Evolutionary conservation across 2,797 vertebrate genomes (phyloP), one percentile per base, ranked within the genome.

Genomic region (Sebastes miniatus): DNA sequence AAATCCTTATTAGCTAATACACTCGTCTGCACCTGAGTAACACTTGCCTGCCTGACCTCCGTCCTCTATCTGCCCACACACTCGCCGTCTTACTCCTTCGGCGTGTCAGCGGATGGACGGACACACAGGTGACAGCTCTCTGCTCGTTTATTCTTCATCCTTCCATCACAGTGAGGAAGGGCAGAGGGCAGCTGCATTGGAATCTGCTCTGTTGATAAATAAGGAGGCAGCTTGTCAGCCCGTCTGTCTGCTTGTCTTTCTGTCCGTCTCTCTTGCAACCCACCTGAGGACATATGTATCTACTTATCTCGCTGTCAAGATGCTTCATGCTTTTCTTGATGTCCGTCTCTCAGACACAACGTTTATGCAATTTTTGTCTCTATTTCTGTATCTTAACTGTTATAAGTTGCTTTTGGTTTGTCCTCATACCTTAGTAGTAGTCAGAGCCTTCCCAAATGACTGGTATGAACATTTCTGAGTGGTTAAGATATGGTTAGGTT

Each of bases 141-240:
- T 50, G 54, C 80, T 83, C 61, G 11, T 83, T 90, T 85, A 87
- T 89, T 84, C 56, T 80, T 67, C 83, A 69, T 80, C 77, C 73
- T 69, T 85, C 81, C 68, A 77, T 83, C 80, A 77, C 58, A 24
- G 29, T 8, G 24, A 69, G 50, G 59, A 29, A 73, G 79, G 74
- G 50, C 70, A 87, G 69, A 87, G 84, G 87, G 54, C 73, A 71
- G 34, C 20, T 67, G 20, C 73, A 67, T 70, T 36, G 64, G 22
- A 79, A 78, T 86, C 59, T 36, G 43, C 39, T n/a, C 73, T 50
- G 54, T 65, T 74, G 69, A 80, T 85, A 82, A 86, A 87, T 77
- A 62, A 77, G 76, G 34, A 76, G 58, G 25, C 69, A 43, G 32
- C 69, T 71, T 81, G 64, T 47, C 63, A 13, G 47, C 47, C 20